Evolutionary conservation across 1,140 invertebrate species (phyloP), one percentile per base, ranked within the genome.

Genomic region (Drosophila truncata): DNA sequence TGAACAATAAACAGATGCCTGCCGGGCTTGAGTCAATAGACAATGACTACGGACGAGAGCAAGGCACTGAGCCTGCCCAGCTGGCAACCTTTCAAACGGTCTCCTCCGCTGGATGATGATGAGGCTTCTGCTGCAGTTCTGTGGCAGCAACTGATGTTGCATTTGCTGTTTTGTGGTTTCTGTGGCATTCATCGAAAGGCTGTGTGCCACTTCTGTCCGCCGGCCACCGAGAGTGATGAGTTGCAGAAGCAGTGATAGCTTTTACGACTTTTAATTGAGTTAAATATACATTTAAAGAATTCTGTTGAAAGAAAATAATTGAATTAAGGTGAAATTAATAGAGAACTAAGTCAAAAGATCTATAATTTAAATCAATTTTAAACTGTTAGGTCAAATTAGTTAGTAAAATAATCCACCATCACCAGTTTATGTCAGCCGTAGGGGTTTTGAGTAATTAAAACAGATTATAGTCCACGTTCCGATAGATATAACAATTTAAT

Each of bases 1-100:
- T 90, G 82, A 82, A 85, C 82, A 90, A 90, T 91, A 91, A 90
- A 86, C 85, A 90, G 81, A 85, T 84, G 84, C 69, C 84, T 80
- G 67, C 59, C 70, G 72, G 80, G 74, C 46, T 73, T 78, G 55
- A 90, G 85, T 85, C 86, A 85, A 88, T 90, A 90, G 81, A 87
- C 82, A 85, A 85, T 72, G 75, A 55, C 49, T 2, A 16, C 18
- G 31, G 41, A 54, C 31, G 25, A 57, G 25, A 57, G 18, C 23
- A 33, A 14, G 63, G 50, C 18, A 39, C 31, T 54, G 82, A 58
- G 42, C 35, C 57, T 18, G 55, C 61, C 71, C 84, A 90, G 80
- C 80, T 87, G 73, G 62, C 73, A 78, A 14, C 37, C 64, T 70
- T 74, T 39, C 67, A 60, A 64, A n/a, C 52, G 62, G 27, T n/a